Evolutionary conservation across 2,797 vertebrate species (phyloP), one percentile per base, ranked within the genome.

Genomic region (Urosaurus nigricauda): DNA sequence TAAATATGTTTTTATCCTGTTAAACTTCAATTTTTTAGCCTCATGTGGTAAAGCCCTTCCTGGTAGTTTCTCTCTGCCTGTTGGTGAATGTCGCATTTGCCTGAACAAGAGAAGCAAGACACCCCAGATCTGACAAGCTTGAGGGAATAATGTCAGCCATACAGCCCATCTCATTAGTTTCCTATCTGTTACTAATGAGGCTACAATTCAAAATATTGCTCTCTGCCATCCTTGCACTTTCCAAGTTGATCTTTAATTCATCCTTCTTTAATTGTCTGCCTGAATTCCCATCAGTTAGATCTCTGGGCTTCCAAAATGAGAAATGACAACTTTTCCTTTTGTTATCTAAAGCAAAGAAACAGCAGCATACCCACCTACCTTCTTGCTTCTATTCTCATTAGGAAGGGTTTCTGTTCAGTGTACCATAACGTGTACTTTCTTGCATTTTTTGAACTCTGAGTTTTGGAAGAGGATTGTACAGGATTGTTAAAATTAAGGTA

Each of bases 161-260:
- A 32, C 63, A 86, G 85, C 82, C 93, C 78, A 14, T 90, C 90
- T 85, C 53, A 53, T 56, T 84, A 35, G 12, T 84, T 86, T 87
- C 75, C 79, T 40, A 14, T 35, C 56, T 75, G 2, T 32, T 84
- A 32, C 65, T 92, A 92, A 89, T 1, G 78, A 88, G 73, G 29
- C 79, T 70, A 37, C 68, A 84, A 79, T 89, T 94, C 60, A 91
- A 75, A 86, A 73, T 68, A 80, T 85, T 91, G 17, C 74, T 94
- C 47, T 87, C 60, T 16, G 0, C 0, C 37, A 58, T 91, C 75
- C 81, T 5, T 3, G 56, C 79, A 81, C 29, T 95, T 94, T 91
- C 71, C 56, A 92, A 43, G 40, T 9, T 40, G 14, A 90, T 91
- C 19, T 94, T 95, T 91, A 92, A 91, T 91, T 92, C 56, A 80